A percentile compares a stretch with the other conserved stretches of the same genome.
phyloP scores from a whole-genome alignment of 2,888 invertebrate genomes.

The Gari tellinella region DNA sequence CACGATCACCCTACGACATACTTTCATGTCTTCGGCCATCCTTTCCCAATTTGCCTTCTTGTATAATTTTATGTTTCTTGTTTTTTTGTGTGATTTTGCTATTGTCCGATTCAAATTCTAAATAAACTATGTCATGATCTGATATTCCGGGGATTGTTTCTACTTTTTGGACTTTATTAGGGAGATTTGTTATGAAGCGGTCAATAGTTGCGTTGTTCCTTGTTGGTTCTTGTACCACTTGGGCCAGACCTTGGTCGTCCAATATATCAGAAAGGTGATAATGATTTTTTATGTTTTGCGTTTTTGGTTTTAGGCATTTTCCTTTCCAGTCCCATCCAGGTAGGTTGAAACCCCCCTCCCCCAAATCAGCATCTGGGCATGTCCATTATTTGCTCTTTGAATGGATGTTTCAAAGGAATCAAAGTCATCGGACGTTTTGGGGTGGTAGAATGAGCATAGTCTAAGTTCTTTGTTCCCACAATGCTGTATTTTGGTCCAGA shows the following conservation, averaged over 20 bases:
- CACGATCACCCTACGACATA: no score
- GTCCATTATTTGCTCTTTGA: no score
- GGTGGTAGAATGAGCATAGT: slow-evolving; percentile 19
- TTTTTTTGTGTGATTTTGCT: neutral
- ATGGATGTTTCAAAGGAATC: no score
- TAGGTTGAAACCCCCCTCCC: no score
- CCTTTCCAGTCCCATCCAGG: no score
- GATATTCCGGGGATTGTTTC: slow-evolving; percentile 19
- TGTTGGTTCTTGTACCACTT: slow-evolving; percentile 47
- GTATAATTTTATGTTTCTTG: slow-evolving; percentile 15
- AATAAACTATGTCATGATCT: slow-evolving; percentile 20
- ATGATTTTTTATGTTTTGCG: no score
- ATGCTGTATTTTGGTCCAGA: slow-evolving; percentile 7
- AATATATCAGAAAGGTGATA: neutral
- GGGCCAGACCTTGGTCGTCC: slow-evolving; percentile 42
- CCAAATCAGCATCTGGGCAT: slow-evolving; percentile 7
- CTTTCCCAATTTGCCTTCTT: slow-evolving; percentile 18
- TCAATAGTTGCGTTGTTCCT: slow-evolving; percentile 41
- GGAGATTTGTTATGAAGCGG: slow-evolving; percentile 42
- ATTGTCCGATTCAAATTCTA: neutral
- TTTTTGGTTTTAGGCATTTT: no score
- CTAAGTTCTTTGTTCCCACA: slow-evolving; percentile 2
- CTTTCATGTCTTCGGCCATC: slow-evolving; percentile 6
- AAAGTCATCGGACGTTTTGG: slow-evolving; percentile 10
- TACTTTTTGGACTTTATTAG: slow-evolving; percentile 5